Base-by-base conservation (phyloP, 2,888 invertebrate species). In the Spilosoma lubricipeda region DNA sequence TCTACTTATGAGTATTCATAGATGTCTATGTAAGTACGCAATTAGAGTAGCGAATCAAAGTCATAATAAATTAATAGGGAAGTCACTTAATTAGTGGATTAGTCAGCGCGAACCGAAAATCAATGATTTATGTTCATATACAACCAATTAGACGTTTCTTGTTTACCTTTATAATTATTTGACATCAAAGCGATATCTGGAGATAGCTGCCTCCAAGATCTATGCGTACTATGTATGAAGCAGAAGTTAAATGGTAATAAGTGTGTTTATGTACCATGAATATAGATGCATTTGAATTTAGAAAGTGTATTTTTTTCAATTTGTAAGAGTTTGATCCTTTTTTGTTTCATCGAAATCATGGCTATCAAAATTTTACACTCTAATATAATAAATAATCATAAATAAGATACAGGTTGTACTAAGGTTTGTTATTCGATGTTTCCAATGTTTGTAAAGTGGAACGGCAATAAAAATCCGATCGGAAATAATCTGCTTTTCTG, bases 141-240 rank as follows among this genome's bases (percentile, higher is more conserved):
- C 90, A 88, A 85, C 91, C 93, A 94, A 94, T 94, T 94, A 93
- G 91, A 85, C 82, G 86, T 78, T 80, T 86, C 86, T 89, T 92
- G 91, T 93, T 92, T 91, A 91, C 90, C 90, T 91, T 91, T 89
- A 86, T 89, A 90, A 91, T 91, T 89, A 91, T 92, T 87, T 84
- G 82, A 92, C 91, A 91, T 93, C 91, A 92, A 93, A 93, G 92
- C 85, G 85, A 84, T 84, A 84, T 83, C 80, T 82, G 77, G n/a
- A 71, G 64, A 65, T 45, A 71, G 33, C 71, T 71, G 48, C n/a
- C 48, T 33, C 56, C 48, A 30, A 63, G 9, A 67, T 72, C 18
- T 9, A 63, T 45, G 68, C 33, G 9, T 42, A 23, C 11, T 42
- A 23, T n/a, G 45, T 59, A 27, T 36, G 30, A 68, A 18, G 30